Percentiles rank a stretch among this genome's conserved stretches.
Conservation (phyloP, 1,140 invertebrate species). For the Trachelipus rathkii region DNA sequence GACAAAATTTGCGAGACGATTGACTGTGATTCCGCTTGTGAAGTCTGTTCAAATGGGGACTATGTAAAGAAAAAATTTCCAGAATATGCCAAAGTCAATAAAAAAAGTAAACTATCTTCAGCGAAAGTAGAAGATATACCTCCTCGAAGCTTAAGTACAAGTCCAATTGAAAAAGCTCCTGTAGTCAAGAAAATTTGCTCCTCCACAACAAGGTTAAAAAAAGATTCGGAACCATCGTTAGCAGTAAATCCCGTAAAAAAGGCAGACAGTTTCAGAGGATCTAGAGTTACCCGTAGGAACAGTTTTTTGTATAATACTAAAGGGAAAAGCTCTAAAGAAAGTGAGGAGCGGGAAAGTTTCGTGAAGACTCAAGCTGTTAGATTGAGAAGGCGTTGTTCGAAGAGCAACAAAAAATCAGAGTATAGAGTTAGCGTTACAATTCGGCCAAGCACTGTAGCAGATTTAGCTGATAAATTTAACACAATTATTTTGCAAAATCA, state of each 20-base stretch:
- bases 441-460: slow-evolving; percentile 39
- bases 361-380: slow-evolving; percentile 38
- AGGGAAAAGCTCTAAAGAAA: slow-evolving; percentile 4
- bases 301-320: background rate
- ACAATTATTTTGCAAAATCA: slow-evolving; percentile 43
- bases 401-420: slow-evolving; percentile 37
- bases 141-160: slow-evolving; percentile 16
- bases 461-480: slow-evolving; percentile 41
- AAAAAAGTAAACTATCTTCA: slow-evolving; percentile 22
- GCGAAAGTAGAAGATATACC: background rate
- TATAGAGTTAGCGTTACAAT: slow-evolving; percentile 43
- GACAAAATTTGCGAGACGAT: background rate
- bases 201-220: slow-evolving; percentile 30
- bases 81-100: slow-evolving; percentile 44
- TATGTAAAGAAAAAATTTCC: slow-evolving; percentile 25
- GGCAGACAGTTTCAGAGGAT: slow-evolving; percentile 38
- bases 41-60: background rate
- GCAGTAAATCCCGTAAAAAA: slow-evolving; percentile 38
- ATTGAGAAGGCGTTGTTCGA: slow-evolving; percentile 37
- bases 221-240: slow-evolving; percentile 33
- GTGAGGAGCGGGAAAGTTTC: slow-evolving; percentile 33
- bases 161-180: slow-evolving; percentile 37
- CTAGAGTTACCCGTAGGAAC: slow-evolving; percentile 27
- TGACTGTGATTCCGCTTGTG: no score
- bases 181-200: slow-evolving; percentile 41